Evolutionary conservation across 1,140 invertebrate species (phyloP), one percentile per base, ranked within the genome.

Genomic region (Globodera rostochiensis): DNA sequence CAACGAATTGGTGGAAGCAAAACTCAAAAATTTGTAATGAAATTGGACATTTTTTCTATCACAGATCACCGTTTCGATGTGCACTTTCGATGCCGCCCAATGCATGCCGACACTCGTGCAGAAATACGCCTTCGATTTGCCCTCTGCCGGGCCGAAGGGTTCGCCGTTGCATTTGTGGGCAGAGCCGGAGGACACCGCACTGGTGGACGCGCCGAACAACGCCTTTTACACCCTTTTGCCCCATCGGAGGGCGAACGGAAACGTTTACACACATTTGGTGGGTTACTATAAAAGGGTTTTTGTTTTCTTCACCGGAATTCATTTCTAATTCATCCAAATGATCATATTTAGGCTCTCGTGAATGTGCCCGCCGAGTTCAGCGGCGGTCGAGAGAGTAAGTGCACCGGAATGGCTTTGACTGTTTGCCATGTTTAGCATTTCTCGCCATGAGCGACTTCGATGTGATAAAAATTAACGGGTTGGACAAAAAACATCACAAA

Each of bases 381-480:
- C 60, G 83, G 60, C 19, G 77, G 60, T n/a, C 25, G 77, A 3
- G 77, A 78, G 50, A 21, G 74, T 76, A 60, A 60, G 7, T 19
- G 46, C 50, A 15, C 19, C 60, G 36, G 36, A 25, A 73, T 6
- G 6, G 46, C 46, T 74, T 57, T 13, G 50, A 6, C 36, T 46
- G 6, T 19, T 19, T 13, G 6, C 36, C 13, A 19, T 36, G 1
- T 73, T 49, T 19, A 83, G 76, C 71, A 45, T 86, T 86, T 60
- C 25, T 86, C 1, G 50, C 85, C 21, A 74, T 83, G 76, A 86
- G 86, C 8, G 84, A 86, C 46, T 86, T 84, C 78, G 85, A 87
- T 50, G 86, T 87, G 25, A 75, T 81, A 19, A 81, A 82, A 50
- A 87, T 86, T 57, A 71, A 85, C 69, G 36, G 50, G 46, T 85